Evolutionary conservation across 1,140 invertebrate genomes (phyloP).

Genomic region (Conus betulinus): DNA sequence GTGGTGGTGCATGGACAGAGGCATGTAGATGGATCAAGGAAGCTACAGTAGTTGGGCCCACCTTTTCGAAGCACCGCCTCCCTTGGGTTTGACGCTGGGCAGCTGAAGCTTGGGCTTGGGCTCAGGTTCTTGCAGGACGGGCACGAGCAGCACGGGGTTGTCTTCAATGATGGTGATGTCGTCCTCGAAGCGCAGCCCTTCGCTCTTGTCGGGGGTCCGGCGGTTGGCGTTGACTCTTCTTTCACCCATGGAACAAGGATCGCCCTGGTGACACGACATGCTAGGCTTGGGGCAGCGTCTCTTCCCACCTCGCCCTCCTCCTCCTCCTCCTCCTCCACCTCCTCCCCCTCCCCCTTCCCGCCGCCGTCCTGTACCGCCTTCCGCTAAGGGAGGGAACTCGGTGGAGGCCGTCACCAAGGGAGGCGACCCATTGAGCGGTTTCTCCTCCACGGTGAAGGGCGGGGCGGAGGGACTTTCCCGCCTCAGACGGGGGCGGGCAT

Average conservation of each 20-base stretch:
- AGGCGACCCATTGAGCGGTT: slow-evolving; percentile 27
- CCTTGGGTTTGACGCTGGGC: slow-evolving; percentile 32
- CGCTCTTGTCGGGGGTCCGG: slow-evolving; percentile 33
- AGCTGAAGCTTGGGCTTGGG: slow-evolving; percentile 41
- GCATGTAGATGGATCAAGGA: not conserved
- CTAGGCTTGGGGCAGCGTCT: slow-evolving; percentile 27
- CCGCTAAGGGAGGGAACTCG: not conserved
- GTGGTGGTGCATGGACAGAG: slow-evolving; percentile 18
- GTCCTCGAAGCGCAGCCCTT: slow-evolving; percentile 31
- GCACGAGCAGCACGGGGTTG: slow-evolving; percentile 43
- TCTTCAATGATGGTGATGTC: slow-evolving; percentile 49
- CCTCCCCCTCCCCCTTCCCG: not conserved
- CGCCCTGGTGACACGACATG: slow-evolving; percentile 40
- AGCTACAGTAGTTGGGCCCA: slow-evolving; percentile 35
- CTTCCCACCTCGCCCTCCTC: slow-evolving; percentile 22
- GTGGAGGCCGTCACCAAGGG: not conserved
- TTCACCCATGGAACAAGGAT: slow-evolving; percentile 40
- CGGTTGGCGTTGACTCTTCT: slow-evolving; percentile 35
- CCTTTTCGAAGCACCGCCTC: slow-evolving; percentile 41
- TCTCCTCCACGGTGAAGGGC: slow-evolving; percentile 13
- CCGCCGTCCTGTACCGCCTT: not conserved
- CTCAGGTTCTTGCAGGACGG: slow-evolving; percentile 36
- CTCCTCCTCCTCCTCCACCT: not conserved
- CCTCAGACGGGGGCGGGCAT: slow-evolving; percentile 28
- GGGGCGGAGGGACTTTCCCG: slow-evolving; percentile 3